Conservation (phyloP, 2,113 vertebrate genomes). For the Arenaria interpres region DNA sequence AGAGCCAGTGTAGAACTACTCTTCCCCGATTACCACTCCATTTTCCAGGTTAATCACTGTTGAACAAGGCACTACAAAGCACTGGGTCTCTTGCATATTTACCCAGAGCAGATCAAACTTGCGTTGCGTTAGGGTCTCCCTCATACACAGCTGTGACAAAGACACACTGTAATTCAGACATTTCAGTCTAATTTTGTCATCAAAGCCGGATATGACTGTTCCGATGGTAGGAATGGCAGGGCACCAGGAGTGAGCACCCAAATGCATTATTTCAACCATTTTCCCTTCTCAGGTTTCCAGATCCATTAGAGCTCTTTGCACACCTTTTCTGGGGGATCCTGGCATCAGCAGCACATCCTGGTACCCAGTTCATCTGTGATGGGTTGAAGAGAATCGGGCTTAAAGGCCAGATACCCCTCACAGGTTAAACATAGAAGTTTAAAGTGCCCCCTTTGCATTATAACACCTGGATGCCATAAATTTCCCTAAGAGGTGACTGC, state of each 20-base stretch:
- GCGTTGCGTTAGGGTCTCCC: not conserved
- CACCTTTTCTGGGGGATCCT: not conserved
- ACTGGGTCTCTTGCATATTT: not conserved
- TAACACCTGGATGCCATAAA: rapidly evolving
- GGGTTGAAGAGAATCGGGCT: not conserved
- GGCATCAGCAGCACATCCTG: not conserved
- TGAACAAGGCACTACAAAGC: not conserved
- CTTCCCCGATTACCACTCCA: too few relatives aligned
- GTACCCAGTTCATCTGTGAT: not conserved
- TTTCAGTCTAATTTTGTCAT: not conserved
- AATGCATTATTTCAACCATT: not conserved
- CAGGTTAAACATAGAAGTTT: not conserved
- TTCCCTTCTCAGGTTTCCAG: not conserved
- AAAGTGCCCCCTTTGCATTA: rapidly evolving
- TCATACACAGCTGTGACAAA: not conserved
- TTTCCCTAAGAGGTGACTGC: not conserved
- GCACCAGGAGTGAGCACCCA: not conserved
- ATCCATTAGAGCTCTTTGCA: not conserved
- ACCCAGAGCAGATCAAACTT: not conserved
- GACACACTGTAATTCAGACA: not conserved
- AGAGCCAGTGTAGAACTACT: not conserved
- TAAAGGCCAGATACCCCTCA: not conserved
- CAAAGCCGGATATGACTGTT: not conserved
- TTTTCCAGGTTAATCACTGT: not conserved
- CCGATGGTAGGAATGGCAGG: not conserved